Percentiles rank a stretch among this genome's conserved stretches.
phyloP scores from a whole-genome alignment of 2,113 vertebrate species.

The Vidua chalybeata region DNA sequence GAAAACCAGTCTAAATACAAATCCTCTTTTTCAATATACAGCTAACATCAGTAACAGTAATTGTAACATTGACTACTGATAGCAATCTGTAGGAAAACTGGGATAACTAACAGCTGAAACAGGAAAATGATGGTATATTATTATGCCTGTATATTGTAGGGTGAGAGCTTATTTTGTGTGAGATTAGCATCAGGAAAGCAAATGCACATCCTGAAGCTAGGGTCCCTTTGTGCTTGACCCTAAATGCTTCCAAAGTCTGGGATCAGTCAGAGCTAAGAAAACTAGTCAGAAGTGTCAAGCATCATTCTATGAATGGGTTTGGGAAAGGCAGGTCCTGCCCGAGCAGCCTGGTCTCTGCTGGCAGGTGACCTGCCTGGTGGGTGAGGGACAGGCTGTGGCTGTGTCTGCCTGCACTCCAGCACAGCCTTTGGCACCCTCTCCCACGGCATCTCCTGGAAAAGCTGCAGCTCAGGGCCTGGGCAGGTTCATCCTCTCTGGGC shows the following conservation, averaged over 20 bases:
- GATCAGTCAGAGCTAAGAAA: background rate
- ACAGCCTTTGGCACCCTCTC: accelerated
- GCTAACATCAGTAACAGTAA: background rate
- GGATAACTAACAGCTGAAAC: background rate
- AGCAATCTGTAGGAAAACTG: background rate
- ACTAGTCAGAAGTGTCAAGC: background rate
- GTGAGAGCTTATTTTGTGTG: background rate
- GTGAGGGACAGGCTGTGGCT: background rate
- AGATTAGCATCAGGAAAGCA: background rate
- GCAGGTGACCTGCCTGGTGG: background rate
- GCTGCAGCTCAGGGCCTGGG: background rate
- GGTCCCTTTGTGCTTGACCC: background rate
- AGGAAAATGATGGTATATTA: background rate
- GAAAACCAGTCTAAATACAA: background rate
- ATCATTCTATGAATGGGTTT: background rate
- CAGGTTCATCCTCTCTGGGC: background rate
- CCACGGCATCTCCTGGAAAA: background rate
- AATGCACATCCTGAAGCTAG: background rate
- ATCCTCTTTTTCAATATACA: background rate
- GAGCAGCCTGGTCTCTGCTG: no score
- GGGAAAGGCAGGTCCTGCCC: background rate
- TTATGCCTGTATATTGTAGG: background rate
- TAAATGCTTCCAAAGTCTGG: background rate
- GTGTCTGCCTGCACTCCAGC: background rate
- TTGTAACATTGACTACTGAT: background rate